These are phyloP conservation scores for Dioctria rufipes DNA, from an alignment of 2,888 invertebrate species.

Conservation along the genomic window DNA sequence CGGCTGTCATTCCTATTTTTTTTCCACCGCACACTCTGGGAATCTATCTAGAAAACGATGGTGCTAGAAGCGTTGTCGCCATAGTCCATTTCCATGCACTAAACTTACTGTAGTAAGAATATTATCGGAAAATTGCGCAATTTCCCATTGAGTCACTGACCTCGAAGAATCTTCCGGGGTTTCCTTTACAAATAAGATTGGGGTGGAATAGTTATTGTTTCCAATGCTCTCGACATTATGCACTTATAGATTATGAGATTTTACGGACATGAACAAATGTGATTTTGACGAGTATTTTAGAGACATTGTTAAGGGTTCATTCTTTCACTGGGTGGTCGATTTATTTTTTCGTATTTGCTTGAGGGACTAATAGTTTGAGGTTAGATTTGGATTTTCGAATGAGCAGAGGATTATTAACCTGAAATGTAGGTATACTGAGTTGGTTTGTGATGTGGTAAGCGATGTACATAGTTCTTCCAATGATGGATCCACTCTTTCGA, in stretches of 20 bases:
- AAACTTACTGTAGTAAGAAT: background rate
- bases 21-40: background rate
- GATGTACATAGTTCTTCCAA: too few relatives aligned
- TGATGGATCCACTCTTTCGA: too few relatives aligned
- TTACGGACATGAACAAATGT: constrained; percentile 27
- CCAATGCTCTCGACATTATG: background rate
- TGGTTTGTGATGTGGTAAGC: too few relatives aligned
- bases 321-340: background rate
- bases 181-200: background rate
- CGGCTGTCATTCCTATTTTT: background rate
- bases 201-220: background rate
- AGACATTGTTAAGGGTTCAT: constrained; percentile 21
- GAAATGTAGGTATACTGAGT: too few relatives aligned
- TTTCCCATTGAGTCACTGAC: constrained; percentile 49
- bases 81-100: too few relatives aligned
- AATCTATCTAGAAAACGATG: background rate
- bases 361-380: too few relatives aligned
- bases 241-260: constrained; percentile 29
- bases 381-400: too few relatives aligned
- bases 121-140: constrained; percentile 49
- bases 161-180: background rate
- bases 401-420: too few relatives aligned
- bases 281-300: constrained; percentile 44
- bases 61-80: too few relatives aligned
- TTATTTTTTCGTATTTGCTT: too few relatives aligned